Base-by-base conservation (phyloP, 64 coral and sea anemone species). In the Stylophora pistillata region DNA sequence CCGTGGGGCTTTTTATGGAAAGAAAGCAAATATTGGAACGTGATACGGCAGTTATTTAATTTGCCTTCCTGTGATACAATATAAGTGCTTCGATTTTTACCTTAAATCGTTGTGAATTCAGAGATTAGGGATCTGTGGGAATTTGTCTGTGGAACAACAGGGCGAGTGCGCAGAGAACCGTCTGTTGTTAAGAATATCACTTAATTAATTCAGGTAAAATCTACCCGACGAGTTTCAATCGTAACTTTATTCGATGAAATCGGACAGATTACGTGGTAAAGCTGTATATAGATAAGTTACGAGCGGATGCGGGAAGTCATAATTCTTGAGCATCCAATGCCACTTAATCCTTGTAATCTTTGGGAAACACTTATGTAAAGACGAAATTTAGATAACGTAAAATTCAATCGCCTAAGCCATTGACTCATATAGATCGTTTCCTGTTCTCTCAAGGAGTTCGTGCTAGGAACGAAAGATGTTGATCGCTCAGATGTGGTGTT, bases 21-120 rank as follows among this genome's bases (percentile, higher is more conserved):
- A 74, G 58, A 76, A 34, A 89, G 77, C 77, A 93, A 78, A 89
- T 93, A 87, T 88, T 93, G 91, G 86, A 93, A 93, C 78, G 79
- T 88, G 91, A 93, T 93, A 89, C 85, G 81, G 6, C 30, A 83
- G 86, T 93, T 81, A 70, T 81, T 82, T 93, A 75, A 93, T 89
- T 93, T 82, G 69, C 74, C 69, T 89, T 84, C 25, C 78, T 53
- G 57, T 21, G 29, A 75, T 63, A 58, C 66, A 74, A 93, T 81
- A 73, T 88, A 61, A 58, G 73, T 66, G 77, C 55, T 82, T 25
- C 47, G 80, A 68, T n/a, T 84, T 84, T 84, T 84, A 21, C 27
- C 37, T 21, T 69, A 69, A 84, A 84, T 68, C 69, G 23, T 23
- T 84, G 66, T 20, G 34, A 37, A 25, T 25, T 11, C 26, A 14